Conservation (phyloP, 2,113 vertebrate species). For the Petroica traversi region DNA sequence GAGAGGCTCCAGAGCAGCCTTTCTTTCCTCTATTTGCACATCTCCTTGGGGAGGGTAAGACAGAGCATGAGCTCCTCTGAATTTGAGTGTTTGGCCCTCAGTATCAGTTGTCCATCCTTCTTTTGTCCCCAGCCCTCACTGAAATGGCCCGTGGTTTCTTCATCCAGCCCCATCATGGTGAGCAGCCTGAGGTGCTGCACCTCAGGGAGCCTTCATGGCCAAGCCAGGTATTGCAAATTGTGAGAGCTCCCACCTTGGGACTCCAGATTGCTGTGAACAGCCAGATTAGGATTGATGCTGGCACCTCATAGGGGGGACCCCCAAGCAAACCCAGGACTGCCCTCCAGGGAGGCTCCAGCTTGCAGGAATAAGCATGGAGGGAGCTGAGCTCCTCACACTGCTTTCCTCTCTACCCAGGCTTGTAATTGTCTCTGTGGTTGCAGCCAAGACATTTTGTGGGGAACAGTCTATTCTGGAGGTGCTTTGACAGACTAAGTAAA, state of each 20-base stretch:
- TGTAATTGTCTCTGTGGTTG: neutral
- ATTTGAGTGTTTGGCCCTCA: neutral
- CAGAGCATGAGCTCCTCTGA: accelerated
- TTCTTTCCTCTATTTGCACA: neutral
- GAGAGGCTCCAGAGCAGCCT: neutral
- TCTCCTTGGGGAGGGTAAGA: neutral
- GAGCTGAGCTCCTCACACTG: neutral
- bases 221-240: neutral
- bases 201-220: neutral
- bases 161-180: neutral
- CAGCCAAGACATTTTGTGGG: neutral
- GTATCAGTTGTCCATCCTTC: neutral
- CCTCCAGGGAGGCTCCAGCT: neutral
- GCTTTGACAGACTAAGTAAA: neutral
- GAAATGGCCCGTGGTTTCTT: neutral
- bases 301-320: neutral
- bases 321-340: neutral
- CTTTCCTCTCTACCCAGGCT: neutral
- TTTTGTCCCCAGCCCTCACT: neutral
- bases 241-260: neutral
- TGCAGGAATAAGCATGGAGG: neutral
- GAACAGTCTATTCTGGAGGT: neutral
- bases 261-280: neutral
- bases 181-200: neutral
- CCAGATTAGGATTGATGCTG: neutral